Base-by-base conservation (phyloP, 2,113 vertebrate species). In the Corythoichthys haematopterus region DNA sequence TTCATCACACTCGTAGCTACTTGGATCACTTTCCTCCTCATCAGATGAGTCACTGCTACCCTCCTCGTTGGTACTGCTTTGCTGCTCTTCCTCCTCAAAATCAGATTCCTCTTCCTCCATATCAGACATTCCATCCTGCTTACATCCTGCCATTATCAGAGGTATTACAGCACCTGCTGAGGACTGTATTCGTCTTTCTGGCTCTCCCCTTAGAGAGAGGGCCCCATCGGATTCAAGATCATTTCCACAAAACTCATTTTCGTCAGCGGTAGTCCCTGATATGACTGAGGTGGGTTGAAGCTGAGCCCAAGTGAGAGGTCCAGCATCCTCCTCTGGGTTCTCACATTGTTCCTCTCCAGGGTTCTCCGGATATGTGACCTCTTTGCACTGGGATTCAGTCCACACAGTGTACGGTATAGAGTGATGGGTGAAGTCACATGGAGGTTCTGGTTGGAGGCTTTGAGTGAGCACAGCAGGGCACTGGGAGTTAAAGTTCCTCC, bases 401-500 rank as follows among this genome's bases (percentile, higher is more conserved):
- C 92, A 92, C 88, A 91, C 85, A 58, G 83, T 83, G 68, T 86
- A 88, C 33, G 81, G 72, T 5, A 87, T 72, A 3, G 85, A 65
- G 67, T 90, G 85, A 0, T 89, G 87, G 61, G 78, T 78, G 62
- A 87, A 88, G 76, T 87, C 85, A 0, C 80, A 78, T 1, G 83
- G 80, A 28, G 85, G 83, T 14, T 89, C 87, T 10, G 83, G 75
- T 47, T 81, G 69, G 55, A 87, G 74, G 77, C 79, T 89, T 72
- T 90, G 86, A 64, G 72, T 88, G 51, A 89, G 84, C 2, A 88
- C 85, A 8, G 89, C 84, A 12, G 88, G 79, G 69, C 81, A 80
- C 72, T 84, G 91, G 64, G 88, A 87, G 66, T 52, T 86, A 28
- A 92, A 71, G 80, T 88, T 90, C 72, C 84, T 88, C 91, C 91